These are phyloP conservation scores for Andrena chrysosceles DNA, from an alignment of 2,888 invertebrate genomes.

Conservation along the genomic window DNA sequence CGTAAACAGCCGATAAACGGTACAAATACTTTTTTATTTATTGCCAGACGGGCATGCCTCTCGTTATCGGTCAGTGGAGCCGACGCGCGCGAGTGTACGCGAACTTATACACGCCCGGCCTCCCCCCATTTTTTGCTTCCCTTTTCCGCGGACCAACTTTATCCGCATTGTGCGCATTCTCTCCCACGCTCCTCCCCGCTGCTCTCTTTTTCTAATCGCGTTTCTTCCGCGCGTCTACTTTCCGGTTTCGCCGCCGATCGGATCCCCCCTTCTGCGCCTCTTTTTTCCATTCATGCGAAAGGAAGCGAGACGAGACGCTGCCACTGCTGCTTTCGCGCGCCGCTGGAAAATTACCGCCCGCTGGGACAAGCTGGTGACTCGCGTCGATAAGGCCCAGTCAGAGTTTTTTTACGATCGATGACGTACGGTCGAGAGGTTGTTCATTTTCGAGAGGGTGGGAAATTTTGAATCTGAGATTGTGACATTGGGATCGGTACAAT, in stretches of 20 bases:
- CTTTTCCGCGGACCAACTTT: conserved; percentile 13
- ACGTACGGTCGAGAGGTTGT: too few relatives aligned
- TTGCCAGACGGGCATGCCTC: conserved; percentile 58
- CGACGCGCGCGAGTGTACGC: conserved; percentile 21
- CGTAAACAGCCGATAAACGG: conserved; percentile 72
- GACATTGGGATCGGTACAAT: too few relatives aligned
- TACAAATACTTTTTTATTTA: conserved; percentile 69
- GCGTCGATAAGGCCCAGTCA: too few relatives aligned
- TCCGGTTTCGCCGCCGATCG: conserved; percentile 42
- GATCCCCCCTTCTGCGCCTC: conserved; percentile 22
- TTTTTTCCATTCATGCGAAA: conserved; percentile 51
- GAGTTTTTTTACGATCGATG: too few relatives aligned
- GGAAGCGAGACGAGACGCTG: conserved; percentile 12
- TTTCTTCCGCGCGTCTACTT: conserved; percentile 51
- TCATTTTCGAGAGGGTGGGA: too few relatives aligned
- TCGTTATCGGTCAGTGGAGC: conserved; percentile 65
- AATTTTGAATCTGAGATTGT: too few relatives aligned
- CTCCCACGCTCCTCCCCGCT: conserved; percentile 26
- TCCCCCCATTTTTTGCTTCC: conserved; percentile 18
- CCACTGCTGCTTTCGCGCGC: conserved; percentile 8
- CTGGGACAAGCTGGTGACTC: not conserved
- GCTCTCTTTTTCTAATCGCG: conserved; percentile 52
- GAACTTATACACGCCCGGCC: not conserved
- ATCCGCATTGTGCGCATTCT: conserved; percentile 40
- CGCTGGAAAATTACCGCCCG: conserved; percentile 49